Evolutionary conservation across 2,888 invertebrate species (phyloP).

Genomic region (Melitaea athalia): DNA sequence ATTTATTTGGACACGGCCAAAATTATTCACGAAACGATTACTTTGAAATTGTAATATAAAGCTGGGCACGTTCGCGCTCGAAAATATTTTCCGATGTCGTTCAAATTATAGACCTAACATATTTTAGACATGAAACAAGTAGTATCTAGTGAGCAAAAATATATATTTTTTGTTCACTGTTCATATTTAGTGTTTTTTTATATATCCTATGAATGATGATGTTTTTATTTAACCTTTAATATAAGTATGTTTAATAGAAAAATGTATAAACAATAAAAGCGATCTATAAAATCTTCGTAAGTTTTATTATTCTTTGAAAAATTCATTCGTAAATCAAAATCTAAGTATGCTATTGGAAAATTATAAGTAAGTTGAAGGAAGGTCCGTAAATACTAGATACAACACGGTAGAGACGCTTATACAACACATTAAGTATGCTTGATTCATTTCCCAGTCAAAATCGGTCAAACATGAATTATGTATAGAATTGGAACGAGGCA

Average conservation of each 20-base stretch:
- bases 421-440: slow-evolving; percentile 17
- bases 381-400: slow-evolving; percentile 4
- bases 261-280: too few relatives aligned
- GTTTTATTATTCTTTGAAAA: not conserved
- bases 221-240: not conserved
- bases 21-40: slow-evolving; percentile 31
- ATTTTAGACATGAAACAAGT: slow-evolving; percentile 10
- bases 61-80: slow-evolving; percentile 20
- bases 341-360: not conserved
- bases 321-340: not conserved
- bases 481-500: slow-evolving; percentile 35
- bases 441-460: slow-evolving; percentile 40
- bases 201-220: not conserved
- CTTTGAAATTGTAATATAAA: slow-evolving; percentile 34
- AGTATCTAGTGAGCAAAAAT: not conserved
- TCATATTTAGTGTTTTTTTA: too few relatives aligned
- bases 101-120: slow-evolving; percentile 13
- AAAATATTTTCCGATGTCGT: slow-evolving; percentile 22
- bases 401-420: slow-evolving; percentile 15
- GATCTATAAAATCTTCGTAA: not conserved
- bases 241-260: too few relatives aligned
- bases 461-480: slow-evolving; percentile 39
- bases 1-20: slow-evolving; percentile 26
- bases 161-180: not conserved
- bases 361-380: not conserved